phyloP scores from a whole-genome alignment of 2,888 invertebrate species.

The Aspidiotus destructor region DNA sequence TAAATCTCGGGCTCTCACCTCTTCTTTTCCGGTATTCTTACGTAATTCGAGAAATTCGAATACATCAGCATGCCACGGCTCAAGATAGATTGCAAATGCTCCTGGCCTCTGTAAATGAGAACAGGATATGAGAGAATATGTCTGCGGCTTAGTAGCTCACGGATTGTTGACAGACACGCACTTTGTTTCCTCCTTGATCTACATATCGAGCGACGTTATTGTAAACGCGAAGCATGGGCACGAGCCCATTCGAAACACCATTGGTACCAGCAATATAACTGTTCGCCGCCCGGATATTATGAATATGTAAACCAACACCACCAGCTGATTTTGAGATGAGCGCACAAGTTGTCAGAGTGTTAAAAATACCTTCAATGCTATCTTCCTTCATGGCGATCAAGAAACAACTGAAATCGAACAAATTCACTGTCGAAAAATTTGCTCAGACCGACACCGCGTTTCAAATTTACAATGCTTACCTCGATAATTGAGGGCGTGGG shows the following conservation, averaged over 20 bases:
- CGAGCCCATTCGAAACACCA: slow-evolving; percentile 87
- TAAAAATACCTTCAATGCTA: slow-evolving; percentile 90
- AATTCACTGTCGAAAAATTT: background rate
- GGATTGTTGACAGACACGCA: slow-evolving; percentile 35
- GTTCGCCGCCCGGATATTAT: slow-evolving; percentile 87
- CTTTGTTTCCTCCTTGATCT: slow-evolving; percentile 93
- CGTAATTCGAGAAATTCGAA: slow-evolving; percentile 89
- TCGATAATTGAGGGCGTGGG: slow-evolving; percentile 80
- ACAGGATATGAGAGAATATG: background rate
- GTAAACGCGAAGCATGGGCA: slow-evolving; percentile 90
- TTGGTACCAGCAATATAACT: slow-evolving; percentile 88
- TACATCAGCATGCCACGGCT: slow-evolving; percentile 98
- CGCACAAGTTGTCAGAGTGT: slow-evolving; percentile 84
- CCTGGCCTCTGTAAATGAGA: slow-evolving; percentile 61
- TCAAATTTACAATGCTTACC: slow-evolving; percentile 41
- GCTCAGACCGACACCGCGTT: background rate
- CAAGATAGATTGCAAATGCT: slow-evolving; percentile 93
- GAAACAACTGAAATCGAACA: slow-evolving; percentile 62
- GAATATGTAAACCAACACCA: slow-evolving; percentile 92
- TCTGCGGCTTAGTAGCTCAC: background rate
- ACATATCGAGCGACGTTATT: slow-evolving; percentile 95
- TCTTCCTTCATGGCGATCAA: slow-evolving; percentile 88
- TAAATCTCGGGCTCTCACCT: slow-evolving; percentile 83
- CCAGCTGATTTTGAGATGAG: slow-evolving; percentile 94
- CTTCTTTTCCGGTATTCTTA: slow-evolving; percentile 94